These are phyloP conservation scores for Heteromyza rotundicornis DNA, from an alignment of 2,888 invertebrate species.

Conservation along the genomic window DNA sequence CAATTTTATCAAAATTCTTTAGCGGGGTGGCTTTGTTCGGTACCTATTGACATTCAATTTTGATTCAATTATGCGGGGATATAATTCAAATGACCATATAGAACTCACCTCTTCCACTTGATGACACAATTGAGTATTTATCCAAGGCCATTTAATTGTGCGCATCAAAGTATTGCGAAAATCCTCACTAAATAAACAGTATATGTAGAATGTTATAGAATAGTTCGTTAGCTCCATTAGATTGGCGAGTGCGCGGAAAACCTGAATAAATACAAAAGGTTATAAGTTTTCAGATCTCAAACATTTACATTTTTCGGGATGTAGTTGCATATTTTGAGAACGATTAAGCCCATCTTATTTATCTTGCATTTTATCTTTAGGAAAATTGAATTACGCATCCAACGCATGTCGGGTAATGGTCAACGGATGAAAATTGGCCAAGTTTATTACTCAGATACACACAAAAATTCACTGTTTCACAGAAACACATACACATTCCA, in stretches of 20 bases:
- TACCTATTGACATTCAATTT: conserved; percentile 28
- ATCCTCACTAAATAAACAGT: conserved; percentile 79
- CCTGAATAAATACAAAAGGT: no score
- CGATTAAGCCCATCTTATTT: no score
- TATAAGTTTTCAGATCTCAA: no score
- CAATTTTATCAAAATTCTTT: conserved; percentile 45
- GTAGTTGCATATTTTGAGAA: no score
- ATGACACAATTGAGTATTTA: conserved; percentile 51
- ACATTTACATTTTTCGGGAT: no score
- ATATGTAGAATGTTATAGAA: conserved; percentile 80
- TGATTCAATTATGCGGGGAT: not conserved
- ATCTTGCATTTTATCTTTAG: no score
- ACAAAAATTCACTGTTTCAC: no score
- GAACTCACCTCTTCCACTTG: conserved; percentile 56
- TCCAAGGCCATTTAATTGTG: conserved; percentile 69
- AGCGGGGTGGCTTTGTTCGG: conserved; percentile 48
- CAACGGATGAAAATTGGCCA: no score
- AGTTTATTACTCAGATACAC: no score
- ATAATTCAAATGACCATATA: not conserved
- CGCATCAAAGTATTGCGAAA: conserved; percentile 74
- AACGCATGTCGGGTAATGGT: no score
- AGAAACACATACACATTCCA: no score
- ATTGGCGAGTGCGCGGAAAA: conserved; percentile 75
- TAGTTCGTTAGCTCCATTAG: conserved; percentile 78
- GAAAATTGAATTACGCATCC: no score